These are phyloP conservation scores for Ochropleura plecta DNA, from an alignment of 2,888 invertebrate species.

Conservation along the genomic window DNA sequence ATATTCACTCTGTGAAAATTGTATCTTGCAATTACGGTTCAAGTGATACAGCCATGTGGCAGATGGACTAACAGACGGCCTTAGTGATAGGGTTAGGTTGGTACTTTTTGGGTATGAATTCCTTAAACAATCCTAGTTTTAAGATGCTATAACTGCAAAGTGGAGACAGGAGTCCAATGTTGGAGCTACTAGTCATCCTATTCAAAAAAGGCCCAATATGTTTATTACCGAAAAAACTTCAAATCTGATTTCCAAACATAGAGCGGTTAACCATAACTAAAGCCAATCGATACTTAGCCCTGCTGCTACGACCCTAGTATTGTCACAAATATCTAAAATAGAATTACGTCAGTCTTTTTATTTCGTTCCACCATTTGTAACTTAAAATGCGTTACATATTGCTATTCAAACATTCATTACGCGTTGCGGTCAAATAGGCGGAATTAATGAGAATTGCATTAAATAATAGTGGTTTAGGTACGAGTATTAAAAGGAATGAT, in stretches of 20 bases:
- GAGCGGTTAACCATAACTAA: not conserved
- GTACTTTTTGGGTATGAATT: not conserved
- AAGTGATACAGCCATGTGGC: not conserved
- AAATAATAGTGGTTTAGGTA: constrained; percentile 29
- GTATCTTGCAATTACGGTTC: not conserved
- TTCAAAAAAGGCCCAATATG: not conserved
- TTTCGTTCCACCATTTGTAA: not conserved
- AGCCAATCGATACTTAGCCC: constrained; percentile 25
- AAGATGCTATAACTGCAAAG: not conserved
- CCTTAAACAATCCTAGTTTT: not conserved
- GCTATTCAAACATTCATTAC: constrained; percentile 21
- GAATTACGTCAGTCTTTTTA: constrained; percentile 27
- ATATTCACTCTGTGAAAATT: not conserved
- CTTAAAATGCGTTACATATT: constrained; percentile 10
- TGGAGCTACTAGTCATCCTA: not conserved
- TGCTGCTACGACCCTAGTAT: constrained; percentile 14
- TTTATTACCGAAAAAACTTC: not conserved
- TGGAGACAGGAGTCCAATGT: not conserved
- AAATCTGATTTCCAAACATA: not conserved
- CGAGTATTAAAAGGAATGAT: constrained; percentile 34
- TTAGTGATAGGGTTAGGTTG: not conserved
- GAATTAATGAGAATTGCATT: constrained; percentile 7
- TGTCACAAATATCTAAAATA: not conserved
- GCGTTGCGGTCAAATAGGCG: constrained; percentile 39
- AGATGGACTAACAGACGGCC: not conserved